Conservation (phyloP, 2,113 vertebrate species). For the Clinocottus analis region DNA sequence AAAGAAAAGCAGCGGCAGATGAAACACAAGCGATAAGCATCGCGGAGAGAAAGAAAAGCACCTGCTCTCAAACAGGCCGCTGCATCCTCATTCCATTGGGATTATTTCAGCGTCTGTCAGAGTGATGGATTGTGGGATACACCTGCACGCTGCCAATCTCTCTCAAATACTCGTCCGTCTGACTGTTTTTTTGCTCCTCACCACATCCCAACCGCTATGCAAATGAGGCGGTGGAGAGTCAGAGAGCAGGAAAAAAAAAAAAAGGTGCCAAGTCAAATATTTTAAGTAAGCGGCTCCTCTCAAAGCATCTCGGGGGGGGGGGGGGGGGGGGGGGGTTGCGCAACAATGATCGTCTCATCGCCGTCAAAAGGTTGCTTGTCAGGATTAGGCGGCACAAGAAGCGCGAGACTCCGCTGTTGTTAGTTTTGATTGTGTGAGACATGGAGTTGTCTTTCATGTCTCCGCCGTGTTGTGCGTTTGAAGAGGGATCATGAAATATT, state of each 20-base stretch:
- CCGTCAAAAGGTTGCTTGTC: slow-evolving; percentile 54
- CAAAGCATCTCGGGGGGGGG: slow-evolving; percentile 44
- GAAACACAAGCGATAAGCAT: slow-evolving; percentile 65
- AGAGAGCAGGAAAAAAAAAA: slow-evolving; percentile 37
- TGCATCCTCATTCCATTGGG: slow-evolving; percentile 59
- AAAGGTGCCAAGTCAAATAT: slow-evolving; percentile 66
- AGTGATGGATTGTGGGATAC: slow-evolving; percentile 73
- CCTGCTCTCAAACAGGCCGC: slow-evolving; percentile 57
- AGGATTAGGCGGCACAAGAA: slow-evolving; percentile 53
- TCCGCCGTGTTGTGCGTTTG: slow-evolving; percentile 50
- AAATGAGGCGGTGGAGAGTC: slow-evolving; percentile 51
- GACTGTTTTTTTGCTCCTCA: neutral
- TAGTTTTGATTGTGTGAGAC: slow-evolving; percentile 61
- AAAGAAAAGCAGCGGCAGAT: slow-evolving; percentile 45
- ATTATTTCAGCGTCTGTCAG: slow-evolving; percentile 70
- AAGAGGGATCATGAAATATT: slow-evolving; percentile 61
- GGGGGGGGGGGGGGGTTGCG: no score
- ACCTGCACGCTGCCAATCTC: slow-evolving; percentile 54
- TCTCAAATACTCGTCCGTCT: slow-evolving; percentile 29
- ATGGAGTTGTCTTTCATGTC: slow-evolving; percentile 53
- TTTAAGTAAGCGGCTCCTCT: slow-evolving; percentile 52
- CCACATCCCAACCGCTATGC: slow-evolving; percentile 63
- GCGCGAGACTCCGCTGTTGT: slow-evolving; percentile 25
- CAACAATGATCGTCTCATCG: slow-evolving; percentile 55
- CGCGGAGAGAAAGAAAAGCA: slow-evolving; percentile 64